Base-by-base conservation (phyloP, 2,888 invertebrate genomes). In the Lithophane ornitopus region DNA sequence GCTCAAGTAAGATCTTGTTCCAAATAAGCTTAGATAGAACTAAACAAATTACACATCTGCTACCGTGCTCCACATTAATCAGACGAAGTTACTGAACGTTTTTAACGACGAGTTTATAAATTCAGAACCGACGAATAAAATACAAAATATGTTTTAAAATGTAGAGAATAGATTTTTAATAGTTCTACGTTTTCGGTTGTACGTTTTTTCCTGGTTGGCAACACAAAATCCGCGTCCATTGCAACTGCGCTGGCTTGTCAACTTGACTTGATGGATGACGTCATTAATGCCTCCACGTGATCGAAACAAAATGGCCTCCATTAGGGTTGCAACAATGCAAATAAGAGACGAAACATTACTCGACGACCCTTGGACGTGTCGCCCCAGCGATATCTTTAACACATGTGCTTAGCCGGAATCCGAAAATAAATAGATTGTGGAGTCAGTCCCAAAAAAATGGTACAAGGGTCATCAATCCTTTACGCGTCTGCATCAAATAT, bases 221-320 rank as follows among this genome's bases (percentile, higher is more conserved):
- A 80, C 80, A 75, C 84, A 86, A 90, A 91, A 91, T 90, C 89
- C 76, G 88, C 90, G 91, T 91, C 92, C 87, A 88, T 83, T 94
- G 93, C 94, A 94, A 92, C 93, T 93, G 93, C 90, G 92, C 90
- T 83, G 76, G 81, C 86, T 91, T 91, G 94, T 94, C 94, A 91
- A 92, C 91, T 92, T 92, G 91, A 84, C 91, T 89, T 94, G 94
- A 95, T 94, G 91, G 94, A 94, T 94, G 93, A 94, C 93, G 93
- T 94, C 93, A 94, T 94, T 94, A 94, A 90, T 92, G 89, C 89
- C 82, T 88, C 87, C 90, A 89, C 90, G 89, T 91, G 92, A 92
- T 92, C 90, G 88, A 88, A 91, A 90, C 93, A 92, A 93, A 93
- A 93, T 92, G 90, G 89, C 90, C 86, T 83, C 90, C 90, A 88